Evolutionary conservation across 2,113 vertebrate species (phyloP).

Genomic region (Lucifuga dentata): DNA sequence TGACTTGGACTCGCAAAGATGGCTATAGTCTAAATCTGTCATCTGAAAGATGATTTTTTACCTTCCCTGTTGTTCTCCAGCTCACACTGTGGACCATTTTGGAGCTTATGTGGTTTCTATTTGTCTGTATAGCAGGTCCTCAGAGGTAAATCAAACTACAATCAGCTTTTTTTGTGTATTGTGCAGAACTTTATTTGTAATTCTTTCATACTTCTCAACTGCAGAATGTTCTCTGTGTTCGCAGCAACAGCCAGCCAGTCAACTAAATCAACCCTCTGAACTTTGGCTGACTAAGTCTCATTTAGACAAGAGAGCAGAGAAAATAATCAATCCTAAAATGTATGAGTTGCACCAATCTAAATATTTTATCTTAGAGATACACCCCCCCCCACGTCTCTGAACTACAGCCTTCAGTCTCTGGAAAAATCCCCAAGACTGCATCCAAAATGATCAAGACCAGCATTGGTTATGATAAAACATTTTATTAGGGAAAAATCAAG

Average conservation of each 20-base stretch:
- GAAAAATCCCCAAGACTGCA: slow-evolving; percentile 40
- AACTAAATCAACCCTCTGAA: slow-evolving; percentile 61
- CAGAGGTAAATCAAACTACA: slow-evolving; percentile 47
- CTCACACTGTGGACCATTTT: slow-evolving; percentile 40
- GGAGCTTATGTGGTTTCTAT: slow-evolving; percentile 20
- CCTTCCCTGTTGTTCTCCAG: slow-evolving; percentile 52
- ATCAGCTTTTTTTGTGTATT: slow-evolving; percentile 55
- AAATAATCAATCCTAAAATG: slow-evolving; percentile 48
- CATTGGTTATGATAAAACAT: slow-evolving; percentile 56
- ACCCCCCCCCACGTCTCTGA: slow-evolving; percentile 15
- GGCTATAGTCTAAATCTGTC: slow-evolving; percentile 10
- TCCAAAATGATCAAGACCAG: slow-evolving; percentile 49
- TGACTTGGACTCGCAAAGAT: slow-evolving; percentile 51
- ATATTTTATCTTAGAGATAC: slow-evolving; percentile 74
- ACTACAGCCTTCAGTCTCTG: slow-evolving; percentile 10
- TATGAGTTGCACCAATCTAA: slow-evolving; percentile 53
- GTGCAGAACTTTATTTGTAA: slow-evolving; percentile 10
- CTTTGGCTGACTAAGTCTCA: slow-evolving; percentile 56
- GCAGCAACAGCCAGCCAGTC: slow-evolving; percentile 29
- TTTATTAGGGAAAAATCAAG: slow-evolving; percentile 52
- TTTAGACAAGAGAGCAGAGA: slow-evolving; percentile 44
- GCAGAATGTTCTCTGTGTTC: slow-evolving; percentile 40
- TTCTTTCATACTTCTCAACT: slow-evolving; percentile 13
- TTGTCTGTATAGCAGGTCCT: slow-evolving; percentile 54
- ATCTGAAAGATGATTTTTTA: slow-evolving; percentile 31